Percentiles rank a stretch among this genome's conserved stretches.
Conservation (phyloP, 2,113 vertebrate species). For the Menidia beryllina region DNA sequence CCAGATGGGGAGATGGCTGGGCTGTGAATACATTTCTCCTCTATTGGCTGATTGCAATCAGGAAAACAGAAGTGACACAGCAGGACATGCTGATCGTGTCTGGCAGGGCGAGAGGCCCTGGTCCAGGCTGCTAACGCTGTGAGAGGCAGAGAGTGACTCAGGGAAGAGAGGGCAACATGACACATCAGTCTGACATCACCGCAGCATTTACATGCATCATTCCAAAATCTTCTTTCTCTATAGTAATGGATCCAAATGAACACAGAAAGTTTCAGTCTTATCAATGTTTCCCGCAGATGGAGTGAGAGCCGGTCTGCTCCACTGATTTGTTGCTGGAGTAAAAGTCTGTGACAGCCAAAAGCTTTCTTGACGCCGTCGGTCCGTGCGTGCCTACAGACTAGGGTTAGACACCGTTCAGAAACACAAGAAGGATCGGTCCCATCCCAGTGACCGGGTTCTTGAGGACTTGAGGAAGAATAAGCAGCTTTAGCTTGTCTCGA, state of each 20-base stretch:
- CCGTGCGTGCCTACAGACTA: slow-evolving; percentile 26
- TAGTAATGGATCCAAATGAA: not conserved
- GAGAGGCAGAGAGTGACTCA: slow-evolving; percentile 59
- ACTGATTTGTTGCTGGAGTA: not conserved
- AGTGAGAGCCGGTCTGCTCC: not conserved
- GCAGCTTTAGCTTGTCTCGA: too few species aligned
- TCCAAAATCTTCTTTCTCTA: not conserved
- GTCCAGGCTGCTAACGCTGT: slow-evolving; percentile 40
- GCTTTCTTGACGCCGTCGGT: slow-evolving; percentile 12
- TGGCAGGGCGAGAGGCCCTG: slow-evolving; percentile 27
- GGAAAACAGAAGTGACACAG: slow-evolving; percentile 35
- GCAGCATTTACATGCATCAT: slow-evolving; percentile 23
- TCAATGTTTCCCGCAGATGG: not conserved
- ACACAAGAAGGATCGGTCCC: slow-evolving; percentile 60
- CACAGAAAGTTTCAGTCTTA: not conserved
- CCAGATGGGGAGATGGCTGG: slow-evolving; percentile 14
- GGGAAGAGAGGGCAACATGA: slow-evolving; percentile 55
- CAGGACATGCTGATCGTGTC: slow-evolving; percentile 26
- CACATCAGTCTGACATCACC: slow-evolving; percentile 64
- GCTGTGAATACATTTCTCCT: slow-evolving; percentile 29
- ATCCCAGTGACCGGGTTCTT: slow-evolving; percentile 33
- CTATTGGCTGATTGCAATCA: slow-evolving; percentile 24
- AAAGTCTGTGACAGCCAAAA: not conserved
- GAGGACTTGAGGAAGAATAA: too few species aligned
- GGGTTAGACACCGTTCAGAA: slow-evolving; percentile 5